Conservation (phyloP, 1,140 invertebrate species). For the Drosophila gunungcola region DNA sequence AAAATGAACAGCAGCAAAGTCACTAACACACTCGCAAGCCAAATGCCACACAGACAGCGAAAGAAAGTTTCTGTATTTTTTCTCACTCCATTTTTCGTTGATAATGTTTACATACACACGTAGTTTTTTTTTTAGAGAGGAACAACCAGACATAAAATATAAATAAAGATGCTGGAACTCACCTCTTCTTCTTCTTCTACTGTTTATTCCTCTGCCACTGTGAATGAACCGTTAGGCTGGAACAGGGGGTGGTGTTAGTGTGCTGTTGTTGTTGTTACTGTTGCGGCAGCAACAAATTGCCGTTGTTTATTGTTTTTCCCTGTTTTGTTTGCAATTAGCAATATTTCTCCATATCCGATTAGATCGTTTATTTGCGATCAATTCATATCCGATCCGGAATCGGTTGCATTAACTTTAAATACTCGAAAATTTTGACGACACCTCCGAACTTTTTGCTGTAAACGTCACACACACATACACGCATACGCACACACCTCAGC, state of each 20-base stretch:
- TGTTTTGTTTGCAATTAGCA: constrained; percentile 21
- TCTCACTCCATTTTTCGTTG: constrained; percentile 36
- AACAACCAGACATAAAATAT: constrained; percentile 13
- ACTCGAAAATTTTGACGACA: constrained; percentile 65
- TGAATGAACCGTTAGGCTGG: constrained; percentile 39
- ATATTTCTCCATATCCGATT: constrained; percentile 3
- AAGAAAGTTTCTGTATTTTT: constrained; percentile 47
- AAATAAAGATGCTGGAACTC: constrained; percentile 32
- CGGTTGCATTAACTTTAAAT: constrained; percentile 45
- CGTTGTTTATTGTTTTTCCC: constrained; percentile 15
- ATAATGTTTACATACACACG: constrained; percentile 37
- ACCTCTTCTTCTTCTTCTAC: constrained; percentile 23
- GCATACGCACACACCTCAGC: constrained; percentile 32
- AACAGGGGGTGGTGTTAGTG: constrained; percentile 18
- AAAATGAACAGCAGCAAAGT: background rate
- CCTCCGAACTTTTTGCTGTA: constrained; percentile 55
- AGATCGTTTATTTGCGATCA: background rate
- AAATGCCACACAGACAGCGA: constrained; percentile 20
- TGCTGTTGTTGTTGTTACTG: constrained; percentile 12
- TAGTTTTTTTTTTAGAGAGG: constrained; percentile 11
- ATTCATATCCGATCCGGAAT: constrained; percentile 11
- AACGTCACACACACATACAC: constrained; percentile 64
- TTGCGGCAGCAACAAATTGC: constrained; percentile 31
- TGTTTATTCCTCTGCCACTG: constrained; percentile 13
- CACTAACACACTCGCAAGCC: constrained; percentile 12